A percentile compares a stretch with the other conserved stretches of the same genome.
phyloP scores from a whole-genome alignment of 2,797 vertebrate species.

The Spondyliosoma cantharus region DNA sequence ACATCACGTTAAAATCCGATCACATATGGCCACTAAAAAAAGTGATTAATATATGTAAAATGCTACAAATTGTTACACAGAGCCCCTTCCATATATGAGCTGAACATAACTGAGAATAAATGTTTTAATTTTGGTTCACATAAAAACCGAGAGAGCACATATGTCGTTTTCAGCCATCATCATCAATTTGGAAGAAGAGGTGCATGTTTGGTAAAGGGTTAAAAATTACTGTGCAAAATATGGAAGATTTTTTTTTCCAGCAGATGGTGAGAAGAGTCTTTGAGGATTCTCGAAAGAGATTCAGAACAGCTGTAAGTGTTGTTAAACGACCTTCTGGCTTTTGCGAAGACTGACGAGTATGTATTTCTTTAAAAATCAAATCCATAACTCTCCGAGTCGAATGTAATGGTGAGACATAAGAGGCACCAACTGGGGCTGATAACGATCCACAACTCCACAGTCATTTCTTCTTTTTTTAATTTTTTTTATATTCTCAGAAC shows the following conservation, averaged over 20 bases:
- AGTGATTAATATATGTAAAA: too few relatives aligned
- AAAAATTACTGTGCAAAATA: not conserved
- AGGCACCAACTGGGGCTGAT: not conserved
- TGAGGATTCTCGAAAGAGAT: not conserved
- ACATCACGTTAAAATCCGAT: too few relatives aligned
- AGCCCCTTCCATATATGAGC: too few relatives aligned
- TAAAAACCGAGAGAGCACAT: not conserved
- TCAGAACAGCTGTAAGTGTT: not conserved
- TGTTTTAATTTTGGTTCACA: not conserved
- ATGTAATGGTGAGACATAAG: constrained; percentile 14
- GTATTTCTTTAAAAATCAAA: not conserved
- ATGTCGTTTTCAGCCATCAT: not conserved
- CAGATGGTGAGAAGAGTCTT: not conserved
- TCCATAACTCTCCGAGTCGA: not conserved
- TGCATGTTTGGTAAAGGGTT: not conserved
- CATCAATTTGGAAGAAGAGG: not conserved
- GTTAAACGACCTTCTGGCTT: not conserved
- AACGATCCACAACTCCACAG: constrained; percentile 6
- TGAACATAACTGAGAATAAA: not conserved
- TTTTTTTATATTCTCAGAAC: constrained; percentile 8
- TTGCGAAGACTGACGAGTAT: not conserved
- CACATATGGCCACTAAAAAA: too few relatives aligned
- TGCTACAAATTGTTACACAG: too few relatives aligned
- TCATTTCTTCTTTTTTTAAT: constrained; percentile 10
- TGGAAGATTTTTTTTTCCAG: not conserved